These are phyloP conservation scores for Sciurus carolinensis DNA, from an alignment of 2,797 vertebrate genomes.

Conservation along the genomic window DNA sequence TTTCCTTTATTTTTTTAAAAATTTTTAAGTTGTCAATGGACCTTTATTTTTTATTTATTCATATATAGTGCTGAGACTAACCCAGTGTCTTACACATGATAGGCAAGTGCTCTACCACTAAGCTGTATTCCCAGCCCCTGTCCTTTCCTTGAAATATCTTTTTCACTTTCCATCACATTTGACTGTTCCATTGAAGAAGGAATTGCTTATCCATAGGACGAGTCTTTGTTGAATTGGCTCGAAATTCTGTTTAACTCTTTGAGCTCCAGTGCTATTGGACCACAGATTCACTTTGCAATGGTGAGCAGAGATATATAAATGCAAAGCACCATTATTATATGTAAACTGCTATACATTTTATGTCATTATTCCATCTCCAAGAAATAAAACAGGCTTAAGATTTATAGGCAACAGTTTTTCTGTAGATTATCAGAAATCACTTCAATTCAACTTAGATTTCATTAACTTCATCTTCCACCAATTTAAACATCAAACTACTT, in stretches of 20 bases:
- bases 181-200: not conserved
- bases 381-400: not conserved
- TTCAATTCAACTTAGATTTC: conserved; percentile 32
- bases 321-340: conserved; percentile 30
- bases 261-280: not conserved
- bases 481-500: conserved; percentile 4
- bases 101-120: too few relatives aligned
- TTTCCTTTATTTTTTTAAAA: not conserved
- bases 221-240: not conserved
- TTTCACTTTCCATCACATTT: not conserved
- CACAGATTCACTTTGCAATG: conserved; percentile 33
- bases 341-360: not conserved
- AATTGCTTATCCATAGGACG: not conserved
- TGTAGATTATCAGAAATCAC: conserved; percentile 20
- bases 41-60: too few relatives aligned
- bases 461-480: not conserved
- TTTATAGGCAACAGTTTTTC: not conserved
- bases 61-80: too few relatives aligned
- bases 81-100: too few relatives aligned
- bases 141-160: not conserved
- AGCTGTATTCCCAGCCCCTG: too few relatives aligned
- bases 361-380: conserved; percentile 21
- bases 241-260: not conserved
- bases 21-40: too few relatives aligned
- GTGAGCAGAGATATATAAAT: not conserved